phyloP scores from a whole-genome alignment of 2,888 invertebrate genomes.

The Zeuzera pyrina region DNA sequence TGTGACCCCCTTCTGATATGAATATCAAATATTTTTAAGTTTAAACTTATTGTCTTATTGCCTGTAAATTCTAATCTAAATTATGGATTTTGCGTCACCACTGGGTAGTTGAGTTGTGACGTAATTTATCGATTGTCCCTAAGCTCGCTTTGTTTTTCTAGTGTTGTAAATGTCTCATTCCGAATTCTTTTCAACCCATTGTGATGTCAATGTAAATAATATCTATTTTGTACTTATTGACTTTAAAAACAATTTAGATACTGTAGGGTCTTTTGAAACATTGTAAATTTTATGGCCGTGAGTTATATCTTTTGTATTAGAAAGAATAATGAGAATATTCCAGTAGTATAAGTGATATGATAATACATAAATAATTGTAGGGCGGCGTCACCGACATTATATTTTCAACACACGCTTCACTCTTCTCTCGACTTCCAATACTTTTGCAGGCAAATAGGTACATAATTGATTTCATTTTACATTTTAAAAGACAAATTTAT shows the following conservation, averaged over 20 bases:
- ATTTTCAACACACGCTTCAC: no score
- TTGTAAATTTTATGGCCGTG: constrained; percentile 1
- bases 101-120: no score
- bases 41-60: no score
- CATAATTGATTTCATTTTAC: constrained; percentile 15
- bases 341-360: no score
- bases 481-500: constrained; percentile 38
- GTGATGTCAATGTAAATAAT: constrained; percentile 54
- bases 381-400: no score
- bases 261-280: constrained; percentile 2
- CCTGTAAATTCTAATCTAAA: no score
- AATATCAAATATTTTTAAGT: no score
- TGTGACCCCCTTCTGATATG: no score
- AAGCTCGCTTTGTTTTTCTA: no score
- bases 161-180: constrained; percentile 47
- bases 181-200: constrained; percentile 34
- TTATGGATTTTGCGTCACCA: no score
- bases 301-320: neutral
- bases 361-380: neutral
- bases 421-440: neutral
- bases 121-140: no score
- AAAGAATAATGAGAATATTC: neutral
- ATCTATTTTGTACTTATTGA: constrained; percentile 59
- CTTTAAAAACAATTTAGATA: constrained; percentile 23
- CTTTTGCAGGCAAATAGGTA: neutral